phyloP scores from a whole-genome alignment of 2,113 vertebrate species.

The Bambusicola thoracicus region DNA sequence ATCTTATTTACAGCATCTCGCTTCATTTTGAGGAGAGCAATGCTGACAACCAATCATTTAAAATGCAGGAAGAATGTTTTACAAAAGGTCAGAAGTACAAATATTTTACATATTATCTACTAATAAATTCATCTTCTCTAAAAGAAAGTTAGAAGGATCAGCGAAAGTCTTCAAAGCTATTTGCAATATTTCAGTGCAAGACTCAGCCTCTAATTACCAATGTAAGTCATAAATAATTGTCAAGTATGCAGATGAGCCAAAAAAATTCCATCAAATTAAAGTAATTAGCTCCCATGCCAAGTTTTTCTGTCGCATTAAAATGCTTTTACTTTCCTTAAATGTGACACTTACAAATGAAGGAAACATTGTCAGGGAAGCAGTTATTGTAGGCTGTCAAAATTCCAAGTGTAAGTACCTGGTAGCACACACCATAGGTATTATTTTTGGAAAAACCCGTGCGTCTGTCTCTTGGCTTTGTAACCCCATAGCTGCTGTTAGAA shows the following conservation, averaged over 20 bases:
- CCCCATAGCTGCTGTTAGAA: neutral
- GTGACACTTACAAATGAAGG: slow-evolving; percentile 55
- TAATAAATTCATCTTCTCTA: slow-evolving; percentile 63
- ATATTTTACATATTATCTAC: slow-evolving; percentile 60
- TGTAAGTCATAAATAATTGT: slow-evolving; percentile 74
- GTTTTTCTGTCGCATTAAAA: slow-evolving; percentile 68
- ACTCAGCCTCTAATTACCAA: slow-evolving; percentile 69
- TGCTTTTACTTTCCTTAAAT: slow-evolving; percentile 42
- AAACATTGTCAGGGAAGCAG: slow-evolving; percentile 33
- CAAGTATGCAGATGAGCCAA: slow-evolving; percentile 70
- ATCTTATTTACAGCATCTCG: slow-evolving; percentile 60
- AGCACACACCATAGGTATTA: neutral
- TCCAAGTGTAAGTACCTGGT: neutral
- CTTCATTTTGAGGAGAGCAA: slow-evolving; percentile 35
- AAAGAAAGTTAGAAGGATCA: slow-evolving; percentile 70
- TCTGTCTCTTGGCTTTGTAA: neutral
- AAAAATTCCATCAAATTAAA: slow-evolving; percentile 69
- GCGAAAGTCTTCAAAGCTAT: slow-evolving; percentile 67
- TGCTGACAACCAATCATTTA: slow-evolving; percentile 64
- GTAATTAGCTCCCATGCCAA: slow-evolving; percentile 74
- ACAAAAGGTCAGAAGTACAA: slow-evolving; percentile 72
- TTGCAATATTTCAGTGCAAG: slow-evolving; percentile 58
- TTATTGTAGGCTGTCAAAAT: slow-evolving; percentile 1
- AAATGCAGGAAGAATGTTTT: slow-evolving; percentile 55
- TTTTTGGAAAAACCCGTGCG: neutral